Evolutionary conservation across 2,888 invertebrate species (phyloP).

Genomic region (Drosophila eohydei): DNA sequence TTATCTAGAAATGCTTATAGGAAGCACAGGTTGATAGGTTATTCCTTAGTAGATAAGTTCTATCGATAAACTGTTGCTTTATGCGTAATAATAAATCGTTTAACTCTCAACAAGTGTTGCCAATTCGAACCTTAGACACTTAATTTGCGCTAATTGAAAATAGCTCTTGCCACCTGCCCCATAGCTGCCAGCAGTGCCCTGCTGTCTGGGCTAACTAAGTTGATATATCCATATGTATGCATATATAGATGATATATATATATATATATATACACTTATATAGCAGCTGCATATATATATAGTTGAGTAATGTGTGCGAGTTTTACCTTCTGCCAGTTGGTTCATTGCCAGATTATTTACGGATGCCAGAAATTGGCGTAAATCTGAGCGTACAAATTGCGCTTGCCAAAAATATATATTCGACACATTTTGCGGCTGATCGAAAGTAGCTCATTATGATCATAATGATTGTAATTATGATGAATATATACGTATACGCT

Average conservation of each 20-base stretch:
- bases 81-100: not conserved
- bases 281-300: not conserved
- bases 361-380: slow-evolving; percentile 33
- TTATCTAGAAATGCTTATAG: too few relatives aligned
- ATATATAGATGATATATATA: not conserved
- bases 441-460: slow-evolving; percentile 32
- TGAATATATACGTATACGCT: not conserved
- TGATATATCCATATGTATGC: not conserved
- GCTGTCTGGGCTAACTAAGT: slow-evolving; percentile 5
- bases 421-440: slow-evolving; percentile 48
- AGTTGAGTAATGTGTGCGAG: slow-evolving; percentile 23
- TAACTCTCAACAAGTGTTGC: slow-evolving; percentile 2
- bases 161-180: slow-evolving; percentile 3
- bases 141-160: slow-evolving; percentile 8
- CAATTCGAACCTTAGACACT: slow-evolving; percentile 2
- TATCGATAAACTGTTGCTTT: not conserved
- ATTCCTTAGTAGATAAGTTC: not conserved
- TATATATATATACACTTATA: not conserved
- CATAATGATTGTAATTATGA: slow-evolving; percentile 25
- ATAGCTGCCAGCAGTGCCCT: slow-evolving; percentile 13
- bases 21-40: not conserved
- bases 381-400: slow-evolving; percentile 32
- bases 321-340: slow-evolving; percentile 40
- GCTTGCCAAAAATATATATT: slow-evolving; percentile 52
- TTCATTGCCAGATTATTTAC: slow-evolving; percentile 52